Evolutionary conservation across 2,797 vertebrate species (phyloP).

Genomic region (Adrianichthys oophorus): DNA sequence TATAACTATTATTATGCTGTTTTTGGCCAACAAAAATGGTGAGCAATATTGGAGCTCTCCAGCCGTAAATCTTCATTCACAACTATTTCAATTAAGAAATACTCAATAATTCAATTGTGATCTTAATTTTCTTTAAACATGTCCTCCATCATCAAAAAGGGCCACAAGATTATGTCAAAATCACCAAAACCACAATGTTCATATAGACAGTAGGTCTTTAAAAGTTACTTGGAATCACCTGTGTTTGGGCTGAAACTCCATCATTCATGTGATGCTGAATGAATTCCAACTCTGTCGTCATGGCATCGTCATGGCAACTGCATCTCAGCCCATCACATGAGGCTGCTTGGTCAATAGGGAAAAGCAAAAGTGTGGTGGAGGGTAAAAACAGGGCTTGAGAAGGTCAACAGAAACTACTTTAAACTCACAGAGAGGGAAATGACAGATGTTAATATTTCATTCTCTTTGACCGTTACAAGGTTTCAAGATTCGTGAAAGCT

Average conservation of each 20-base stretch:
- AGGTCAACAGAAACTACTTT: slow-evolving; percentile 16
- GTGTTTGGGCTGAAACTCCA: slow-evolving; percentile 43
- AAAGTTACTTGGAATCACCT: neutral
- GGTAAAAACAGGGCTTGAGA: neutral
- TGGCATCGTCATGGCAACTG: slow-evolving; percentile 71
- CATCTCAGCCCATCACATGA: slow-evolving; percentile 48
- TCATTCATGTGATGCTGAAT: slow-evolving; percentile 48
- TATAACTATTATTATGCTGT: too few relatives aligned
- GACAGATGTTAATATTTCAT: slow-evolving; percentile 40
- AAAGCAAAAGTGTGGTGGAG: slow-evolving; percentile 15
- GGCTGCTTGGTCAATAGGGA: slow-evolving; percentile 51
- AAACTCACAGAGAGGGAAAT: slow-evolving; percentile 12
- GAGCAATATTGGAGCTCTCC: too few relatives aligned
- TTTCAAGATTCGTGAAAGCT: slow-evolving; percentile 35
- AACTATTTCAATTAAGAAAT: too few relatives aligned
- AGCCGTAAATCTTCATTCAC: too few relatives aligned
- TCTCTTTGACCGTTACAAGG: slow-evolving; percentile 32
- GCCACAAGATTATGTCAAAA: too few relatives aligned
- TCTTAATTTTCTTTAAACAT: too few relatives aligned
- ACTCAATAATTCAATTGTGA: too few relatives aligned
- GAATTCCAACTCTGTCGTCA: slow-evolving; percentile 68
- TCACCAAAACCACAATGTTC: too few relatives aligned
- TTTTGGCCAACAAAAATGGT: too few relatives aligned
- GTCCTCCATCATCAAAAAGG: too few relatives aligned
- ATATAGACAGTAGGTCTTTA: too few relatives aligned